Percentiles rank a stretch among this genome's conserved stretches.
Conservation (phyloP, 1,140 invertebrate genomes). For the Goniozus legneri region DNA sequence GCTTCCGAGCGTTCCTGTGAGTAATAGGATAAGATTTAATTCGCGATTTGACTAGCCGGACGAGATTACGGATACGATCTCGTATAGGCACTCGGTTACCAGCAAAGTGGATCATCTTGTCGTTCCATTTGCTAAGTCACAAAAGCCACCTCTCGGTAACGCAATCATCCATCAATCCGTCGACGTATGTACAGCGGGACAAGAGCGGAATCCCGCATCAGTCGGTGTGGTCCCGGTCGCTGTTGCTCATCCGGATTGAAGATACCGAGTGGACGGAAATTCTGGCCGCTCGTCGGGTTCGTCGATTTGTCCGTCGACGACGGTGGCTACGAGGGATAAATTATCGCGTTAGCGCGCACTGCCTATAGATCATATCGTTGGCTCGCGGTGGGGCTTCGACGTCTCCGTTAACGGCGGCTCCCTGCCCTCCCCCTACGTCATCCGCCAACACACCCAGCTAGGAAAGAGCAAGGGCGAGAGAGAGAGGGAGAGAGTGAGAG, state of each 20-base stretch:
- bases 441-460: too few species aligned
- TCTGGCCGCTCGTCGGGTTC: background rate
- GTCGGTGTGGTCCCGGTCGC: too few species aligned
- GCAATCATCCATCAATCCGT: background rate
- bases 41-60: too few species aligned
- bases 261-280: too few species aligned
- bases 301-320: background rate
- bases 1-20: too few species aligned
- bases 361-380: slow-evolving; percentile 8
- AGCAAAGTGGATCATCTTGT: background rate
- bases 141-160: background rate
- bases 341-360: background rate
- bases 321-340: background rate
- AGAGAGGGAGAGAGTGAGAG: slow-evolving; percentile 6
- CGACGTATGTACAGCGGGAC: background rate
- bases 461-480: slow-evolving; percentile 1
- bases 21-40: too few species aligned
- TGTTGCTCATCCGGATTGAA: too few species aligned
- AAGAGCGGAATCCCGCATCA: background rate
- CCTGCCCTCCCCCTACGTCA: too few species aligned
- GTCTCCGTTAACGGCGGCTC: too few species aligned
- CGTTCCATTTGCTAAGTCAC: background rate
- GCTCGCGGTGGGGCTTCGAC: too few species aligned
- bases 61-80: too few species aligned
- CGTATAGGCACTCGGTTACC: background rate